A percentile compares a stretch with the other conserved stretches of the same genome.
Conservation (phyloP, 2,888 invertebrate genomes). For the Drosophila villosipedis region DNA sequence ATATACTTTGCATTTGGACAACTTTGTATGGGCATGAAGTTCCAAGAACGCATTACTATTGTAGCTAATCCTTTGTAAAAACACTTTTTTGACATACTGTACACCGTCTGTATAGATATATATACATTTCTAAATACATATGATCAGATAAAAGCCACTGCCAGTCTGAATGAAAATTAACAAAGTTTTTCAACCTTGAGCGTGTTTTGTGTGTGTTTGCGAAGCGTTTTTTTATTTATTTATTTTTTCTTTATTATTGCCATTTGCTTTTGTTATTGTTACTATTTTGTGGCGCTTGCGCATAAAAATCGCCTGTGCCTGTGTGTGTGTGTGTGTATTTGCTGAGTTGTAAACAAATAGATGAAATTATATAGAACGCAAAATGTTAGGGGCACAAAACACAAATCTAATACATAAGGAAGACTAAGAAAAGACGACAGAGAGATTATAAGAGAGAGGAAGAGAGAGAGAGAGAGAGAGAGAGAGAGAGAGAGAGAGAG, state of each 20-base stretch:
- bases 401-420: not conserved
- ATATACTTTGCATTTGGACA: too few species aligned
- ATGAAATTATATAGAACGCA: slow-evolving; percentile 33
- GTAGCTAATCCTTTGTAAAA: not conserved
- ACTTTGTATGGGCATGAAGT: too few species aligned
- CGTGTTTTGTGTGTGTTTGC: slow-evolving; percentile 33
- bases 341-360: slow-evolving; percentile 47
- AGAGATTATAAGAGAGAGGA: not conserved
- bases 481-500: not conserved
- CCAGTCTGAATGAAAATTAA: slow-evolving; percentile 44
- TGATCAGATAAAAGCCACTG: slow-evolving; percentile 11
- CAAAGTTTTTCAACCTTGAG: slow-evolving; percentile 49
- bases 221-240: slow-evolving; percentile 19
- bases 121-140: not conserved
- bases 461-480: not conserved
- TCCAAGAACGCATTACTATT: not conserved
- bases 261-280: slow-evolving; percentile 50
- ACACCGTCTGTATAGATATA: not conserved
- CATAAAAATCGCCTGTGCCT: slow-evolving; percentile 25
- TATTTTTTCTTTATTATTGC: slow-evolving; percentile 38
- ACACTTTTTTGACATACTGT: not conserved
- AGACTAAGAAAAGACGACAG: not conserved
- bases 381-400: slow-evolving; percentile 19
- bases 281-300: slow-evolving; percentile 52
- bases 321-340: slow-evolving; percentile 2